A percentile compares a stretch with the other conserved stretches of the same genome.
Evolutionary conservation across 2,888 invertebrate genomes (phyloP).

Genomic region (Lasioglossum calceatum): DNA sequence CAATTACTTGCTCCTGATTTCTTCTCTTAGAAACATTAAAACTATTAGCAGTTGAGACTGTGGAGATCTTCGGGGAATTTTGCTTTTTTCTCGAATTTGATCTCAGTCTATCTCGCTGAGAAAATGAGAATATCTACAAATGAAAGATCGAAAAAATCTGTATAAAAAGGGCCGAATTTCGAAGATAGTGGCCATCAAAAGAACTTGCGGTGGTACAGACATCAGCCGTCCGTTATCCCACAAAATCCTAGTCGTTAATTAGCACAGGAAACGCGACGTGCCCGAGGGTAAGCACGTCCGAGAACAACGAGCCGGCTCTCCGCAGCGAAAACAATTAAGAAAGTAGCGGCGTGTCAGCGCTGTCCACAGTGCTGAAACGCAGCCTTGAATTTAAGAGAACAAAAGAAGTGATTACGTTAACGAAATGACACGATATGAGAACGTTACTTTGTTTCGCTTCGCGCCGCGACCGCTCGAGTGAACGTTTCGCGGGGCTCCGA

Average conservation of each 20-base stretch:
- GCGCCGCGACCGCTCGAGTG: neutral
- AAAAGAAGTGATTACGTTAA: conserved; percentile 54
- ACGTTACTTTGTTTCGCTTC: conserved; percentile 30
- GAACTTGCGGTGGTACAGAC: neutral
- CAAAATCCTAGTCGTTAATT: conserved; percentile 43
- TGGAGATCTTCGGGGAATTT: no score
- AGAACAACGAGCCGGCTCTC: conserved; percentile 49
- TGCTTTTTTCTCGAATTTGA: no score
- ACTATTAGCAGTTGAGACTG: no score
- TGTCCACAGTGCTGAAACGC: conserved; percentile 39
- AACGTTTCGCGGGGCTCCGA: neutral
- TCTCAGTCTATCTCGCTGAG: no score
- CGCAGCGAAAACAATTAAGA: conserved; percentile 47
- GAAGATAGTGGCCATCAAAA: no score
- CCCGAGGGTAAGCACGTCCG: conserved; percentile 15
- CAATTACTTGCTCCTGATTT: neutral
- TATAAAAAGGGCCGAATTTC: no score
- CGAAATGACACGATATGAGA: conserved; percentile 47
- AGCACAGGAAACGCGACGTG: conserved; percentile 28
- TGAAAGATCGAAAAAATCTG: no score
- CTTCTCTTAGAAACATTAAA: no score
- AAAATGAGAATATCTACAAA: no score
- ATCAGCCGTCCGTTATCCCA: neutral
- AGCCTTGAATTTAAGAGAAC: conserved; percentile 62
- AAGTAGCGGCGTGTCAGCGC: conserved; percentile 33